phyloP scores from a whole-genome alignment of 1,140 invertebrate genomes.

The Maconellicoccus hirsutus region DNA sequence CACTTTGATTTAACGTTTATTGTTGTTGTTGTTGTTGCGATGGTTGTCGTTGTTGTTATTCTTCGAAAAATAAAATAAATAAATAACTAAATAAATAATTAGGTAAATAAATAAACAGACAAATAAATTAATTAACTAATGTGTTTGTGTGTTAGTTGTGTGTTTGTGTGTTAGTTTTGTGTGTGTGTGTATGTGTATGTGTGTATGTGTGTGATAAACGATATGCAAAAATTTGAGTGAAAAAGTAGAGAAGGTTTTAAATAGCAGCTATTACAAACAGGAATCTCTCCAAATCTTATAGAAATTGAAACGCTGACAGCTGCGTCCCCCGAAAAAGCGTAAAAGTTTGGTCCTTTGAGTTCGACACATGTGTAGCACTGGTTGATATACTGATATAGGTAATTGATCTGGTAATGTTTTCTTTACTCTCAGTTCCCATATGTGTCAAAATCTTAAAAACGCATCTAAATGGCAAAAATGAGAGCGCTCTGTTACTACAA shows the following conservation, averaged over 20 bases:
- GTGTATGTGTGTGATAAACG: neutral
- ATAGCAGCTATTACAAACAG: neutral
- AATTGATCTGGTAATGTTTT: conserved; percentile 16
- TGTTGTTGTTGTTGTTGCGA: too few species aligned
- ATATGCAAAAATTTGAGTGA: neutral
- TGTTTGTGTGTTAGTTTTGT: too few species aligned
- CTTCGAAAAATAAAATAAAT: too few species aligned
- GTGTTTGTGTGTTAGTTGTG: too few species aligned
- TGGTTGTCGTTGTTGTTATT: too few species aligned
- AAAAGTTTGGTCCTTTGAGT: conserved; percentile 18
- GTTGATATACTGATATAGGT: too few species aligned
- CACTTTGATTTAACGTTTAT: too few species aligned
- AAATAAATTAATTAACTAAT: too few species aligned
- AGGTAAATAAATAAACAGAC: too few species aligned
- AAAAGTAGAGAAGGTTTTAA: neutral
- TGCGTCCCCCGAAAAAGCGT: neutral
- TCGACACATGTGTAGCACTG: neutral
- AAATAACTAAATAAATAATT: too few species aligned
- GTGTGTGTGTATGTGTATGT: too few species aligned
- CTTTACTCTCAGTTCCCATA: neutral
- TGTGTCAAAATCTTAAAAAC: conserved; percentile 18
- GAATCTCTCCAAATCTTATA: conserved; percentile 12
- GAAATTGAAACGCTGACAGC: conserved; percentile 2
- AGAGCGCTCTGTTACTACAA: conserved; percentile 12
- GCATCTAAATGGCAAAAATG: conserved; percentile 17